phyloP scores from a whole-genome alignment of 1,140 invertebrate species.

The Scaptomyza graminum region DNA sequence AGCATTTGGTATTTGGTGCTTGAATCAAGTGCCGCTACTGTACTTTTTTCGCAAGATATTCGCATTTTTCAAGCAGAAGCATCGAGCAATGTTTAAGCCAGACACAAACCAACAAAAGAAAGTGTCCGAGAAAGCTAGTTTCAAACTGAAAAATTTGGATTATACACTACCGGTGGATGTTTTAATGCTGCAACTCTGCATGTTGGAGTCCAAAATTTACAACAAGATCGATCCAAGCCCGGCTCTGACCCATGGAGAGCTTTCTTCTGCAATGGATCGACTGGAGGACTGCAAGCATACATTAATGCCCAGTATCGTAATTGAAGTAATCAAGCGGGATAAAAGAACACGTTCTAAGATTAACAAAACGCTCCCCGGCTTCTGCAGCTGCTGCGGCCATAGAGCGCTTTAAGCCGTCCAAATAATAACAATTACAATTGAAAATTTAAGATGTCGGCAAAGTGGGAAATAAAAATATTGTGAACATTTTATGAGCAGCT shows the following conservation, averaged over 20 bases:
- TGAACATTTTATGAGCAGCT: conserved; percentile 54
- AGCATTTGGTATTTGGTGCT: not conserved
- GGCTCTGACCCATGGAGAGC: not conserved
- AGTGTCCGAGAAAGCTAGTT: too few species aligned
- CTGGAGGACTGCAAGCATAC: conserved; percentile 1
- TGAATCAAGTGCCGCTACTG: not conserved
- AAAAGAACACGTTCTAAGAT: too few species aligned
- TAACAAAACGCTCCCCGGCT: too few species aligned
- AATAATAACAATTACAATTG: not conserved
- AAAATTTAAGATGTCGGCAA: not conserved
- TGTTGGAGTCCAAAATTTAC: conserved; percentile 8
- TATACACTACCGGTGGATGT: not conserved
- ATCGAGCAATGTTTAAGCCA: not conserved
- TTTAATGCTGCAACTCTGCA: conserved; percentile 1
- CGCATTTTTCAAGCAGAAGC: not conserved
- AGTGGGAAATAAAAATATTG: conserved; percentile 47
- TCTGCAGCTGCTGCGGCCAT: too few species aligned
- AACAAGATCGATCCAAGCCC: not conserved
- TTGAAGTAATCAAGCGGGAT: not conserved
- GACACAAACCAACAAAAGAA: not conserved
- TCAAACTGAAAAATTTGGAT: too few species aligned
- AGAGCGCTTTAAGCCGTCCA: too few species aligned
- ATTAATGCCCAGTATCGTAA: not conserved
- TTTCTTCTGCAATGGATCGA: not conserved
- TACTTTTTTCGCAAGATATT: not conserved